A percentile compares a stretch with the other conserved stretches of the same genome.
phyloP scores from a whole-genome alignment of 2,888 invertebrate genomes.

The Neuroscelio doddi region DNA sequence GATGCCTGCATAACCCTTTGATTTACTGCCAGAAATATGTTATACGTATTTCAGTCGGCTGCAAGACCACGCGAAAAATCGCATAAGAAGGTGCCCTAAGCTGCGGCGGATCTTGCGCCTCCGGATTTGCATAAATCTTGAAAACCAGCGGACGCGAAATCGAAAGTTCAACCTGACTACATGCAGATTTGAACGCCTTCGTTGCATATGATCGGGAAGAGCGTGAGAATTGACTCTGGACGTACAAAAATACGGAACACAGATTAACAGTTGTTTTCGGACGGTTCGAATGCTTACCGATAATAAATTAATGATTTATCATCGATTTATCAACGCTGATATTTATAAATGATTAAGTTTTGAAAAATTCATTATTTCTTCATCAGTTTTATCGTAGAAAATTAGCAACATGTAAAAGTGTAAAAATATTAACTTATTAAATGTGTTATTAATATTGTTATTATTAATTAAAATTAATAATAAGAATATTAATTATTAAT shows the following conservation, averaged over 20 bases:
- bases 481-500: no score
- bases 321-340: not conserved
- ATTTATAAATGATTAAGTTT: no score
- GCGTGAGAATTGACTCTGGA: constrained; percentile 31
- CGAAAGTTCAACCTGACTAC: constrained; percentile 61
- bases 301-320: constrained; percentile 38
- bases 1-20: constrained; percentile 60
- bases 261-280: constrained; percentile 27
- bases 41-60: constrained; percentile 28
- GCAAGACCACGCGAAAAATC: no score
- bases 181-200: constrained; percentile 20
- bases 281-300: constrained; percentile 19
- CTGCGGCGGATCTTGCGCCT: constrained; percentile 44
- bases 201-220: constrained; percentile 31
- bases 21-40: constrained; percentile 64
- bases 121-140: constrained; percentile 66
- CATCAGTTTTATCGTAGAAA: no score
- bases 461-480: no score
- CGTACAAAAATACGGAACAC: constrained; percentile 18
- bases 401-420: no score
- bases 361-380: no score
- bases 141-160: constrained; percentile 62
- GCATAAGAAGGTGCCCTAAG: constrained; percentile 18
- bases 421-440: no score
- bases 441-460: no score